Evolutionary conservation across 2,888 invertebrate genomes (phyloP), one percentile per base, ranked within the genome.

Genomic region (Drosophila rellima): DNA sequence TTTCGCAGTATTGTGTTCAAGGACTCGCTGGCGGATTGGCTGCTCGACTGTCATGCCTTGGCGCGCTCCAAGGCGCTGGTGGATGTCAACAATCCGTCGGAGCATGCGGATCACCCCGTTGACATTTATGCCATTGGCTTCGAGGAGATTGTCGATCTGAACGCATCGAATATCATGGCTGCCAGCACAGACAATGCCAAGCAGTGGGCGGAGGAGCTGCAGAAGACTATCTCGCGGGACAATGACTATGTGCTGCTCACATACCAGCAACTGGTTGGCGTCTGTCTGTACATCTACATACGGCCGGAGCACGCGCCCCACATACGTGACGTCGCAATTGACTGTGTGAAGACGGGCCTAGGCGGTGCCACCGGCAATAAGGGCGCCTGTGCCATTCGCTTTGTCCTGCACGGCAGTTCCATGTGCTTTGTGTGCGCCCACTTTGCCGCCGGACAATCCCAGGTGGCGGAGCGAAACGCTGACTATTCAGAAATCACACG

Each of bases 61-160:
- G 93, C 94, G n/a, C 90, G 92, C 13, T 92, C 93, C 7, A 92
- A 93, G 66, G 92, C 91, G 17, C 86, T 94, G 35, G 93, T 94
- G 0, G 93, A 94, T 89, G 92, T 93, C 0, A 92, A 92, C 59
- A 93, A 93, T 81, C 90, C 92, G 0, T 92, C 93, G 39, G 93
- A 93, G 54, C 90, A 91, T 63, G 81, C 83, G 7, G 74, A 82
- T 10, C 88, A 88, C 55, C 92, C 97, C 17, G 96, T 97, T 55
- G 99, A 99, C 93, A 96, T 99, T 69, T 99, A 96, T 93, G 99
- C 98, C 1, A 96, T 99, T 91, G 99, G 99, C 17, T 99, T 99
- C 93, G 98, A 99, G 93, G 99, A 99, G 94, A 99, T 99, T 79
- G 99, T 99, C 10, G 99, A 99, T 93, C 93, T 99, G 78, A 99